Evolutionary conservation across 2,797 vertebrate species (phyloP), one percentile per base, ranked within the genome.

Genomic region (Setipinna tenuifilis): DNA sequence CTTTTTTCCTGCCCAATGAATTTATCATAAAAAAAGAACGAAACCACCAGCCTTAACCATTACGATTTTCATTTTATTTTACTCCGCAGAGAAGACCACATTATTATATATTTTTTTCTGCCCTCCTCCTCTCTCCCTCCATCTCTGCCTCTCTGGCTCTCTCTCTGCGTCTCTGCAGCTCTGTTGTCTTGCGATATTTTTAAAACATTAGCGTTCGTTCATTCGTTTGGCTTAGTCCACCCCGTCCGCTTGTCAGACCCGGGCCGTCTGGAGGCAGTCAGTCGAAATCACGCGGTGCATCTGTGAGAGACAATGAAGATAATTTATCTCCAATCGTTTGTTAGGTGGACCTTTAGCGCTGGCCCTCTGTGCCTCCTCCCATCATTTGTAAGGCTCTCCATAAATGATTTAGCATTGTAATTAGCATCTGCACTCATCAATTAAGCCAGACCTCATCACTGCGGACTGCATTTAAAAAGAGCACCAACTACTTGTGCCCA

Each of bases 361-460:
- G 84, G 83, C 85, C 83, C 75, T 86, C 62, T 7, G 62, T 84
- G 46, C 71, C 83, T 75, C 25, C 82, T 23, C 58, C 87, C 82
- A 85, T 87, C 83, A 80, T 84, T 87, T 82, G 83, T 86, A 85
- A 84, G 87, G 31, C 35, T 85, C 59, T 68, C 35, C 82, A 86
- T 88, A 83, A 90, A 88, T 87, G 71, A 90, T 88, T 88, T 89
- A 91, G 65, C 86, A 50, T 54, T 48, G 86, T 87, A 90, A 88
- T 90, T 87, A 88, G 82, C 88, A 88, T 87, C 87, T 88, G 85
- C 82, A 87, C 48, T 78, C 82, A 61, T 88, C 87, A 87, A 48
- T 65, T 78, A 78, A 44, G 71, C 19, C 31, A 19, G 71, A 78
- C 71, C 71, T 17, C 71, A 78, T 78, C 71, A 78, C 71, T 44